Percentiles rank a stretch among this genome's conserved stretches.
phyloP scores from a whole-genome alignment of 2,797 vertebrate genomes.

The Silurus aristotelis region DNA sequence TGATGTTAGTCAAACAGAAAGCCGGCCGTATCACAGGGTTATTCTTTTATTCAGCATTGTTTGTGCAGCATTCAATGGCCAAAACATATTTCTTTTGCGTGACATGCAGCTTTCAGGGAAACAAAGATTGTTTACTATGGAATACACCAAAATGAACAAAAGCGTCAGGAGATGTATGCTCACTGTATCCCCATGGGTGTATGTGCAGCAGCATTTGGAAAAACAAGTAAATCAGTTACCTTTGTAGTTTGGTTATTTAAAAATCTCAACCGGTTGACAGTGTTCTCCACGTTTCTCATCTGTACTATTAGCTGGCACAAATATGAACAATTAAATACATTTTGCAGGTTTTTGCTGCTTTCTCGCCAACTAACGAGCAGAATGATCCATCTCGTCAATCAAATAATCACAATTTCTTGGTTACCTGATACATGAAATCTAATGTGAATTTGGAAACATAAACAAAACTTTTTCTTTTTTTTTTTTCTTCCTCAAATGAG shows the following conservation, averaged over 20 bases:
- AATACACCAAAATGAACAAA: slow-evolving; percentile 4
- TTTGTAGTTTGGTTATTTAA: background rate
- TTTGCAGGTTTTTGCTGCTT: background rate
- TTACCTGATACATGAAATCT: background rate
- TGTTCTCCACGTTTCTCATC: background rate
- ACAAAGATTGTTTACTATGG: background rate
- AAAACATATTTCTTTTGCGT: background rate
- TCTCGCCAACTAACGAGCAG: background rate
- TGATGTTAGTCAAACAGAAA: background rate
- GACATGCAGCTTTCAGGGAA: slow-evolving; percentile 5
- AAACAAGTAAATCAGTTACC: background rate
- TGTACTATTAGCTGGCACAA: background rate
- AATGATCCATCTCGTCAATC: background rate
- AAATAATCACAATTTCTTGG: background rate
- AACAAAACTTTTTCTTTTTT: too few relatives aligned
- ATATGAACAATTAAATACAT: background rate
- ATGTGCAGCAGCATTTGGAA: background rate
- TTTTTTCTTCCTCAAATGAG: too few relatives aligned
- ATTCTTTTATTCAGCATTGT: slow-evolving; percentile 11
- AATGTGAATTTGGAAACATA: too few relatives aligned
- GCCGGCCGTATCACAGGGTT: background rate
- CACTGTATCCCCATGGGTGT: background rate
- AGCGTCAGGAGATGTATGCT: background rate
- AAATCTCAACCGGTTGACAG: background rate
- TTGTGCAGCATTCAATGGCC: background rate